A percentile compares a stretch with the other conserved stretches of the same genome.
Conservation (phyloP, 2,113 vertebrate genomes). For the Sapayoa aenigma region DNA sequence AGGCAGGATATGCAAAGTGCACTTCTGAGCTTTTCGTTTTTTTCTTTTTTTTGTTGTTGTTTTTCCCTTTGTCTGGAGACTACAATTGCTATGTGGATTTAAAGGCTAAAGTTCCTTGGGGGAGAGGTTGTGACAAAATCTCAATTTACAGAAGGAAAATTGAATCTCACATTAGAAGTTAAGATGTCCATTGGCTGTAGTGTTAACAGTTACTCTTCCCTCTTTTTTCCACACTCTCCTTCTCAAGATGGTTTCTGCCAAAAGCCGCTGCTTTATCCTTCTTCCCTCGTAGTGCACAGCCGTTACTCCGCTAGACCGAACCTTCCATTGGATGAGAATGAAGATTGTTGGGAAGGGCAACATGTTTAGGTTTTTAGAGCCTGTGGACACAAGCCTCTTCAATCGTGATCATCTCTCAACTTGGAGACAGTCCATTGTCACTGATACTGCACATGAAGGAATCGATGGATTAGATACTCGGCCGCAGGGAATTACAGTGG, state of each 20-base stretch:
- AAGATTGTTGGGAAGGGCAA: neutral
- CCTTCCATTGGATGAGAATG: neutral
- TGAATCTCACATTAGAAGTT: neutral
- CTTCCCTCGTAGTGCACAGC: neutral
- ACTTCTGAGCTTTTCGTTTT: slow-evolving; percentile 28
- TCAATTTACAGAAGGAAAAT: neutral
- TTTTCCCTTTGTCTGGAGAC: neutral
- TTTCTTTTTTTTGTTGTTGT: neutral
- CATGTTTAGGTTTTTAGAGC: neutral
- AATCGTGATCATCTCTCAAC: neutral
- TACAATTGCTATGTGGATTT: slow-evolving; percentile 18
- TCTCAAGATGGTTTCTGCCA: neutral
- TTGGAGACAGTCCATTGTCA: neutral
- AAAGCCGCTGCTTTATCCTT: neutral
- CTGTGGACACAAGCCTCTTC: neutral
- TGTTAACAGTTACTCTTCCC: neutral
- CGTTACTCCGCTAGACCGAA: neutral
- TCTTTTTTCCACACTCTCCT: neutral
- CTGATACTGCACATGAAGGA: neutral
- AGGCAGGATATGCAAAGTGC: slow-evolving; percentile 24
- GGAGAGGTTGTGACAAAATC: neutral
- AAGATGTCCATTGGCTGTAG: neutral
- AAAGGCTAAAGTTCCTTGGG: neutral
- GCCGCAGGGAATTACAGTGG: neutral
- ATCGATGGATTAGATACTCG: neutral